Conservation (phyloP, 1,140 invertebrate species). For the Sogatella furcifera region DNA sequence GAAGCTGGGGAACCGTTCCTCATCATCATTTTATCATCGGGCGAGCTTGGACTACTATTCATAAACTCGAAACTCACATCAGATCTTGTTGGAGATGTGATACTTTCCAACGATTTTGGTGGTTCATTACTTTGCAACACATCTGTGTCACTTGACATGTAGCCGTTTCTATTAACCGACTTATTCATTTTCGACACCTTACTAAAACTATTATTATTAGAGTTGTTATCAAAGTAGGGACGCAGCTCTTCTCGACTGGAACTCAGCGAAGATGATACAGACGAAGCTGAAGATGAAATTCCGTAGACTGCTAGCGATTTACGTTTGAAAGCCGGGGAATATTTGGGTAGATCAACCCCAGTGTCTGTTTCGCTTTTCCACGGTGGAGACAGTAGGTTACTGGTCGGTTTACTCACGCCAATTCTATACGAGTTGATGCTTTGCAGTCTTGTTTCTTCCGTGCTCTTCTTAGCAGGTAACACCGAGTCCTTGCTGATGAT, state of each 20-base stretch:
- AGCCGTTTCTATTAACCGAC: neutral
- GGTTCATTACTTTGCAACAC: neutral
- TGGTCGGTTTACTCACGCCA: neutral
- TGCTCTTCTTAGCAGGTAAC: constrained; percentile 11
- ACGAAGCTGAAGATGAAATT: constrained; percentile 28
- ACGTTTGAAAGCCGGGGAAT: constrained; percentile 72
- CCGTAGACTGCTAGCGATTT: constrained; percentile 57
- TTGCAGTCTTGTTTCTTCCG: neutral
- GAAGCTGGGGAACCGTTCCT: neutral
- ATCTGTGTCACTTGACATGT: neutral
- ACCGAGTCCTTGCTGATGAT: constrained; percentile 53
- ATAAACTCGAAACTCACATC: constrained; percentile 46
- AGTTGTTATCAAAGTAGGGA: constrained; percentile 15
- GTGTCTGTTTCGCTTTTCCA: constrained; percentile 39
- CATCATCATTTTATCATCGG: constrained; percentile 15
- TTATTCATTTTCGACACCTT: neutral
- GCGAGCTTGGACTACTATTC: constrained; percentile 24
- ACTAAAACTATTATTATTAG: neutral
- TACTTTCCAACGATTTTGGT: constrained; percentile 47
- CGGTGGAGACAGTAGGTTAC: constrained; percentile 26
- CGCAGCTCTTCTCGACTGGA: constrained; percentile 25
- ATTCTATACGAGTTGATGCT: neutral
- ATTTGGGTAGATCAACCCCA: constrained; percentile 55
- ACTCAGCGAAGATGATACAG: constrained; percentile 24
- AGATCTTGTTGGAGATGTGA: constrained; percentile 42